These are phyloP conservation scores for Liasis olivaceus DNA, from an alignment of 2,797 vertebrate species.

Conservation along the genomic window DNA sequence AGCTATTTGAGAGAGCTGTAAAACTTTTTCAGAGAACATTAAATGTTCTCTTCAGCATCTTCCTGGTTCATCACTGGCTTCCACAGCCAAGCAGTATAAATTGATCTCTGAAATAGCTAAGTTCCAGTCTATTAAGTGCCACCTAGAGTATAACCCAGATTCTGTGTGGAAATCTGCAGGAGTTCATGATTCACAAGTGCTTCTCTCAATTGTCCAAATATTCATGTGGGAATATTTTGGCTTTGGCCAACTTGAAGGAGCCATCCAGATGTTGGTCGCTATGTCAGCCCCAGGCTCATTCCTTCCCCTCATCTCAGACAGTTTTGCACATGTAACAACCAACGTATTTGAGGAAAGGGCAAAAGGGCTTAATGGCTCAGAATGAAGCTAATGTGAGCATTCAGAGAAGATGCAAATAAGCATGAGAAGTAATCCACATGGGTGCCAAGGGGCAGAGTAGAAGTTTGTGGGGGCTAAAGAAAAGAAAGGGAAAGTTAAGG, in stretches of 20 bases:
- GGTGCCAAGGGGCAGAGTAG: not conserved
- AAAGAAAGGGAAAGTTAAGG: not conserved
- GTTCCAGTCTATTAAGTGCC: constrained; percentile 32
- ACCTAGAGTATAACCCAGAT: constrained; percentile 28
- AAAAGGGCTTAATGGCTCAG: not conserved
- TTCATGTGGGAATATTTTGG: not conserved
- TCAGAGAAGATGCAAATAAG: not conserved
- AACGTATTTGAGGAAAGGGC: not conserved
- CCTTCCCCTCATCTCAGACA: not conserved
- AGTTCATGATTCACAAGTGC: constrained; percentile 23
- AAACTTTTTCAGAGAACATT: not conserved
- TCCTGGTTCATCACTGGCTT: not conserved
- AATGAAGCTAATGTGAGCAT: not conserved
- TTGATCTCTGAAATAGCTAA: not conserved
- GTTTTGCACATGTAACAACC: not conserved
- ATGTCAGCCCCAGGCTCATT: not conserved
- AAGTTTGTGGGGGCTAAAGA: not conserved
- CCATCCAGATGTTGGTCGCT: not conserved
- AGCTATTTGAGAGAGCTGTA: not conserved
- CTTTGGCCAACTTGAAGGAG: not conserved
- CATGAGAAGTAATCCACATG: not conserved
- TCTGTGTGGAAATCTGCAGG: constrained; percentile 5
- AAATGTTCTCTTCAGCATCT: not conserved
- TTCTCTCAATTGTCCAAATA: not conserved
- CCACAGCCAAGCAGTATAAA: not conserved